A percentile compares a stretch with the other conserved stretches of the same genome.
Conservation (phyloP, 2,797 vertebrate genomes). For the Antennarius maculatus region DNA sequence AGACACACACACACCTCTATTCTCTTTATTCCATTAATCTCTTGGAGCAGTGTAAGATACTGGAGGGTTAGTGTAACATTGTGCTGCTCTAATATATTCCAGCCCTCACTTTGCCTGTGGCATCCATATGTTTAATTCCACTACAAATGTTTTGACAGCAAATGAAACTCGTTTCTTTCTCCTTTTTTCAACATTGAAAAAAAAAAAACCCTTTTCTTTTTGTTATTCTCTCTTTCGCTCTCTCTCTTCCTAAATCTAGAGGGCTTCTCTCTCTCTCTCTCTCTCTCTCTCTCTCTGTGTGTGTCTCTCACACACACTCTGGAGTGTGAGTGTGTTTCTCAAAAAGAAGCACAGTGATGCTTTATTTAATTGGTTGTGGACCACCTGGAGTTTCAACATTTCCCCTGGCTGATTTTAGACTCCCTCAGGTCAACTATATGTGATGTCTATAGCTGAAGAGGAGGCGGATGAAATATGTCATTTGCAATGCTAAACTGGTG, state of each 20-base stretch:
- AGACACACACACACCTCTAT: constrained; percentile 21
- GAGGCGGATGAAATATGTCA: constrained; percentile 43
- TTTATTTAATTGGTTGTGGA: constrained; percentile 82
- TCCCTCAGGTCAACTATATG: constrained; percentile 64
- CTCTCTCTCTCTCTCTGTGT: constrained; percentile 25
- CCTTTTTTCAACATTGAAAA: constrained; percentile 31
- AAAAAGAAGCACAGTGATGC: constrained; percentile 69
- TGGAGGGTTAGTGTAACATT: constrained; percentile 75
- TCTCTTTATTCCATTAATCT: constrained; percentile 74
- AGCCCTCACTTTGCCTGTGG: constrained; percentile 72
- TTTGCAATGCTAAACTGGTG: constrained; percentile 46
- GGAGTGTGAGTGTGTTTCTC: constrained; percentile 54
- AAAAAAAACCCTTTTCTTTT: constrained; percentile 6
- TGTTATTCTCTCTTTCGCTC: neutral
- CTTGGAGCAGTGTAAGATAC: constrained; percentile 69
- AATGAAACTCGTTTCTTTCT: constrained; percentile 66
- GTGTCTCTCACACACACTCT: constrained; percentile 7
- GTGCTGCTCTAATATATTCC: constrained; percentile 73
- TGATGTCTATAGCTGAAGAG: constrained; percentile 49
- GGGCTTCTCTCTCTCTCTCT: constrained; percentile 20
- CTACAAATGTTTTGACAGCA: constrained; percentile 81
- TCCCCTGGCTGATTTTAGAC: constrained; percentile 70
- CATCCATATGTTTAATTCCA: constrained; percentile 81
- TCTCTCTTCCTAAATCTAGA: constrained; percentile 32
- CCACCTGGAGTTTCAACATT: constrained; percentile 74